These are phyloP conservation scores for Myotis daubentonii DNA, from an alignment of 2,797 vertebrate genomes.

Conservation along the genomic window DNA sequence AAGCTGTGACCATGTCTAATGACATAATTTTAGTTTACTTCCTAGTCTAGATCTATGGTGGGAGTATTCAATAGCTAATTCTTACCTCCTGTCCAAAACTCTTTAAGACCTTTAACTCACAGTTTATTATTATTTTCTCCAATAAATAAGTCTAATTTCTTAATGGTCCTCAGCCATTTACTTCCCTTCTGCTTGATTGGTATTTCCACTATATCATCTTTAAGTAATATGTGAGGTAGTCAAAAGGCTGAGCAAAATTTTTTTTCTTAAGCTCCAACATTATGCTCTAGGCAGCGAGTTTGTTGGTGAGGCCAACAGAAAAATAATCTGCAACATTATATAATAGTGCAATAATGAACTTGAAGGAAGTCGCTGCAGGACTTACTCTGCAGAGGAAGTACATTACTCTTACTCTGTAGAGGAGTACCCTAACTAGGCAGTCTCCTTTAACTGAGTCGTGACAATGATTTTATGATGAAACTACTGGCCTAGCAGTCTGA, in stretches of 20 bases:
- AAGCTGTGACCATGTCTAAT: neutral
- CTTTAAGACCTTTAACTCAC: neutral
- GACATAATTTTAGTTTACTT: neutral
- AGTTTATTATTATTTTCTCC: conserved; percentile 3
- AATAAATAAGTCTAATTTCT: conserved; percentile 24
- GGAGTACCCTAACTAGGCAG: neutral
- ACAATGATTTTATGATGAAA: conserved; percentile 18
- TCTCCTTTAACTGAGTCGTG: neutral
- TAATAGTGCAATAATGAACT: neutral
- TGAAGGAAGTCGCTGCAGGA: neutral
- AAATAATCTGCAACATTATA: neutral
- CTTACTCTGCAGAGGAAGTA: neutral
- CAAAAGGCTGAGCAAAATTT: neutral
- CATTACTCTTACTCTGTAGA: neutral
- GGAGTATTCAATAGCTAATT: neutral
- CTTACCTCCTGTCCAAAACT: neutral
- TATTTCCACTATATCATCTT: neutral
- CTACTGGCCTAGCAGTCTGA: neutral
- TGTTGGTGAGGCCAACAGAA: neutral
- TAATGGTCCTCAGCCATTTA: neutral
- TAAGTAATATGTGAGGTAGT: neutral
- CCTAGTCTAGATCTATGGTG: neutral
- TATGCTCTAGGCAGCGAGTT: neutral
- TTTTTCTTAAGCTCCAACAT: neutral
- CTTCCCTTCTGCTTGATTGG: neutral